These are phyloP conservation scores for Apolygus lucorum DNA, from an alignment of 1,140 invertebrate species.

Conservation along the genomic window DNA sequence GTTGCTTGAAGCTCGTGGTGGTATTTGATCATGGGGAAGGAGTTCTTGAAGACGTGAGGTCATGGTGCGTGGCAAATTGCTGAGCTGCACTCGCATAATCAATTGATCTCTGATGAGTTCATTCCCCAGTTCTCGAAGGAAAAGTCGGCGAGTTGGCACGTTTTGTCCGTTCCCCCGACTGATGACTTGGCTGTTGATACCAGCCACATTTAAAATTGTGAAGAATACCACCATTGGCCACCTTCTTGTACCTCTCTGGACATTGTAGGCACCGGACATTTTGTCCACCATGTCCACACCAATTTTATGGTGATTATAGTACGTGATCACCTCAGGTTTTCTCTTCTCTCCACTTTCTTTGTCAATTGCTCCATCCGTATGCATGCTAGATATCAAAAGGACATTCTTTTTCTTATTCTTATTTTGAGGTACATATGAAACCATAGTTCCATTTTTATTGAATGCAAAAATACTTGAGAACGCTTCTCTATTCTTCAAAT, in stretches of 20 bases:
- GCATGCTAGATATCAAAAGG: slow-evolving; percentile 32
- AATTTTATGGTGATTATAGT: background rate
- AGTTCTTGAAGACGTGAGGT: slow-evolving; percentile 21
- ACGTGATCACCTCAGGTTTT: slow-evolving; percentile 35
- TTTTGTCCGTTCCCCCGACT: slow-evolving; percentile 25
- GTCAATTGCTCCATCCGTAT: slow-evolving; percentile 31
- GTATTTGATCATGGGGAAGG: slow-evolving; percentile 24
- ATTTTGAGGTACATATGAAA: slow-evolving; percentile 33
- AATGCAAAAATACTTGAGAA: slow-evolving; percentile 25
- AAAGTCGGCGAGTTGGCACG: slow-evolving; percentile 21
- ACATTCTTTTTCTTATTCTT: slow-evolving; percentile 36
- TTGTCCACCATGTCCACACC: background rate
- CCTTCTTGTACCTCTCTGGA: too few relatives aligned
- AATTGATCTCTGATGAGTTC: slow-evolving; percentile 25
- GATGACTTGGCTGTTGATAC: slow-evolving; percentile 34
- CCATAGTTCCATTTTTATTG: slow-evolving; percentile 30
- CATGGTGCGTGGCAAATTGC: slow-evolving; percentile 24
- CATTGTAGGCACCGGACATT: too few relatives aligned
- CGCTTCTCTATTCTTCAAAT: slow-evolving; percentile 21
- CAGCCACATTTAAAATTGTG: slow-evolving; percentile 35
- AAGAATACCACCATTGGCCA: too few relatives aligned
- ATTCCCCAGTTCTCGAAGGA: slow-evolving; percentile 24
- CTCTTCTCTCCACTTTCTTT: slow-evolving; percentile 26
- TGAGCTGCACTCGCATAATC: slow-evolving; percentile 20
- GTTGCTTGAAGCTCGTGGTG: slow-evolving; percentile 19